These are phyloP conservation scores for Drosophila nebulosa DNA, from an alignment of 1,140 invertebrate genomes.

Conservation along the genomic window DNA sequence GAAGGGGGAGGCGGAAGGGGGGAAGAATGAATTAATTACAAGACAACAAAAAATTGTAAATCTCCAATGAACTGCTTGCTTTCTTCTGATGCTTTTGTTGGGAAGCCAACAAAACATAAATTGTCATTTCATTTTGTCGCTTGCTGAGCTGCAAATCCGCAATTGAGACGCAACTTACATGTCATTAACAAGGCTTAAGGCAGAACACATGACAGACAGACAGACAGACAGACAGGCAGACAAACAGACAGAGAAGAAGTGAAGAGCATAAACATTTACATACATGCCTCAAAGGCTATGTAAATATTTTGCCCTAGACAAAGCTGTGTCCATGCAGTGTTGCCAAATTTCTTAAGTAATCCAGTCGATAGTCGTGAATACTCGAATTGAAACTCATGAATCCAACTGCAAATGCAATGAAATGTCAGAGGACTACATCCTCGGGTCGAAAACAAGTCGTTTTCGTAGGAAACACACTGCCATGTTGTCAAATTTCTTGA, in stretches of 20 bases:
- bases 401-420: too few species aligned
- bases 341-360: conserved; percentile 5
- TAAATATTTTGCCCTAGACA: conserved; percentile 55
- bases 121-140: conserved; percentile 59
- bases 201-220: conserved; percentile 35
- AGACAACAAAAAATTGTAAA: conserved; percentile 41
- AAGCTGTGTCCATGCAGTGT: neutral
- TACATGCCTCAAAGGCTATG: conserved; percentile 38
- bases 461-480: neutral
- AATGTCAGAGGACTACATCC: too few species aligned
- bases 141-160: conserved; percentile 63
- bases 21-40: conserved; percentile 52
- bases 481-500: conserved; percentile 42
- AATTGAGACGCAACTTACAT: conserved; percentile 75
- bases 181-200: conserved; percentile 70
- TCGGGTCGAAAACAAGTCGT: too few species aligned
- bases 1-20: conserved; percentile 15
- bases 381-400: neutral
- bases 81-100: conserved; percentile 24
- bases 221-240: conserved; percentile 4
- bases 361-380: too few species aligned
- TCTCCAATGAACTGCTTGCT: conserved; percentile 25
- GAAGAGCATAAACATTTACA: conserved; percentile 1
- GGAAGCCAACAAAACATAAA: conserved; percentile 56
- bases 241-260: neutral